Percentiles rank a stretch among this genome's conserved stretches.
Evolutionary conservation across 2,888 invertebrate genomes (phyloP).

Genomic region (Polyommatus icarus): DNA sequence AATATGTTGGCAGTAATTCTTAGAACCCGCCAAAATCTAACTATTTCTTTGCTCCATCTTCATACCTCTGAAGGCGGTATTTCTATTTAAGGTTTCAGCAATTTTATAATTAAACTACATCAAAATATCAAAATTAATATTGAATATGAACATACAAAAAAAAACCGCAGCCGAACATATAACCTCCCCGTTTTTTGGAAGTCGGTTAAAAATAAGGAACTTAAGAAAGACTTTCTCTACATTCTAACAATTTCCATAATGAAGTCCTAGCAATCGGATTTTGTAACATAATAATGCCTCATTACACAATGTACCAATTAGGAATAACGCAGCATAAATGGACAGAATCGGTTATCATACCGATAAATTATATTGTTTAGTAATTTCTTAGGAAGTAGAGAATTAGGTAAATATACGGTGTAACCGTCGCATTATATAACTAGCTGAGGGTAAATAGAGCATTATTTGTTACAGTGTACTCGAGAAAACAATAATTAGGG

Average conservation of each 20-base stretch:
- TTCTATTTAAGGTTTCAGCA: neutral
- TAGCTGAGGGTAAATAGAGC: neutral
- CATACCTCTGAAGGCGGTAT: too few relatives aligned
- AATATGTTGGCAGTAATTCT: too few relatives aligned
- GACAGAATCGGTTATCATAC: slow-evolving; percentile 17
- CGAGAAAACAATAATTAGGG: neutral
- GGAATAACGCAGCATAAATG: slow-evolving; percentile 9
- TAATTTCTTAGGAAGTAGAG: slow-evolving; percentile 13
- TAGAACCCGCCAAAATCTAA: too few relatives aligned
- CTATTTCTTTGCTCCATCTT: too few relatives aligned
- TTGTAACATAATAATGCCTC: slow-evolving; percentile 4
- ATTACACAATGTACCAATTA: slow-evolving; percentile 21
- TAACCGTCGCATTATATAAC: slow-evolving; percentile 10
- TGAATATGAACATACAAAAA: too few relatives aligned
- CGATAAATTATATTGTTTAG: slow-evolving; percentile 30
- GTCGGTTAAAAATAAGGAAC: neutral
- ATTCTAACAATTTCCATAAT: neutral
- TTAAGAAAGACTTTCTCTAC: neutral
- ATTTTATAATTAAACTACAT: neutral
- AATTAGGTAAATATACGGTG: slow-evolving; percentile 8
- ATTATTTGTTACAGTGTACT: neutral
- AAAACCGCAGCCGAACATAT: too few relatives aligned
- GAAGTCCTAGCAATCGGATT: neutral
- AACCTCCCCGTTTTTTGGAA: too few relatives aligned
- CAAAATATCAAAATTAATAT: neutral